A percentile compares a stretch with the other conserved stretches of the same genome.
Evolutionary conservation across 2,113 vertebrate genomes (phyloP).

Genomic region (Syngnathus typhle): DNA sequence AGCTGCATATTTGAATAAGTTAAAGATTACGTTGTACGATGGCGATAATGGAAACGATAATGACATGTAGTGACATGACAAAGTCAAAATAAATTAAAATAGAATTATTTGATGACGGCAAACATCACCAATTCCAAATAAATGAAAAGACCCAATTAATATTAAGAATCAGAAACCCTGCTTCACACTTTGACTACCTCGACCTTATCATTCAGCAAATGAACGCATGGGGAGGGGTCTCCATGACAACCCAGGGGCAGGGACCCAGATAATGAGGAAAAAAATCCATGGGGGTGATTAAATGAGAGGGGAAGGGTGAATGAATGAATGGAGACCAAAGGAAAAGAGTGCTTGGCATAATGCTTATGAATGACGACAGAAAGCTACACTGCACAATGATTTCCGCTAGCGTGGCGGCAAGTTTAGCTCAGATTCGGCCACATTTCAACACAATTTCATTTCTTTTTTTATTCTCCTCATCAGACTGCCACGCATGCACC

Average conservation of each 20-base stretch:
- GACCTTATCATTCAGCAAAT: constrained; percentile 30
- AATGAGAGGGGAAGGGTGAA: constrained; percentile 7
- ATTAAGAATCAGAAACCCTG: neutral
- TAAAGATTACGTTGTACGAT: neutral
- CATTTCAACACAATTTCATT: neutral
- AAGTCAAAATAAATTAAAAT: neutral
- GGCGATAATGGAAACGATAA: neutral
- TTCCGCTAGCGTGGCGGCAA: too few species aligned
- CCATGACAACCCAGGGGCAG: constrained; percentile 53
- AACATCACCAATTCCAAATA: neutral
- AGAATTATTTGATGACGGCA: neutral
- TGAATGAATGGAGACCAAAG: neutral
- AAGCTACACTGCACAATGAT: neutral
- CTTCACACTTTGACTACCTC: constrained; percentile 4
- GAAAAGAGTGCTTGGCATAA: constrained; percentile 1
- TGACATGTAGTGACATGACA: neutral
- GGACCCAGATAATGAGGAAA: constrained; percentile 60
- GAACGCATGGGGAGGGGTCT: constrained; percentile 41
- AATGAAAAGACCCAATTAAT: neutral
- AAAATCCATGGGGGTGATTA: constrained; percentile 22
- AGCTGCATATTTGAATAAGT: constrained; percentile 3
- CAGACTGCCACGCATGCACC: neutral
- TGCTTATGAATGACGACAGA: neutral
- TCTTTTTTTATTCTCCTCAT: constrained; percentile 5
- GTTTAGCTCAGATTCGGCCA: too few species aligned